phyloP scores from a whole-genome alignment of 2,888 invertebrate genomes.

The Nemotelus pantherinus region DNA sequence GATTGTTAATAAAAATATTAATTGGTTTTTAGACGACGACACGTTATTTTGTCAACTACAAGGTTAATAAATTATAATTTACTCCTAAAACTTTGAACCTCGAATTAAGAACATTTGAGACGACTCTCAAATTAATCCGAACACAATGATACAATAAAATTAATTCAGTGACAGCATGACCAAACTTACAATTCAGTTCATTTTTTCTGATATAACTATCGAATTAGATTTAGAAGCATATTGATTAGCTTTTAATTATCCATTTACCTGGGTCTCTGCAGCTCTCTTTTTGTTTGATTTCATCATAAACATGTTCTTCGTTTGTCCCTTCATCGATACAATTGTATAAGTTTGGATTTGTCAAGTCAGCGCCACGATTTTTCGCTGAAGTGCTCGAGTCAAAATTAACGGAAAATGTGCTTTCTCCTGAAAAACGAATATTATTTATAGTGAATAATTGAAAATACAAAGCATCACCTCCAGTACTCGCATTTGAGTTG shows the following conservation, averaged over 20 bases:
- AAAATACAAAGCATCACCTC: constrained; percentile 59
- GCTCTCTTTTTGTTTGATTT: constrained; percentile 85
- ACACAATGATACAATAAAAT: no score
- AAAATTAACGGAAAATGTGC: constrained; percentile 68
- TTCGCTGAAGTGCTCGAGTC: constrained; percentile 72
- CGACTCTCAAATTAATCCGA: no score
- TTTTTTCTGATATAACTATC: no score
- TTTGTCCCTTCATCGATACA: constrained; percentile 80
- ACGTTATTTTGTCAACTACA: no score
- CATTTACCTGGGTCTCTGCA: constrained; percentile 70
- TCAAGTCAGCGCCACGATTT: constrained; percentile 85
- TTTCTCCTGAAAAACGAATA: constrained; percentile 61
- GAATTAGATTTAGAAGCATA: constrained; percentile 52
- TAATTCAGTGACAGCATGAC: no score
- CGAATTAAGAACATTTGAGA: no score
- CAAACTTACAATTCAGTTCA: no score
- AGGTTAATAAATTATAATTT: no score
- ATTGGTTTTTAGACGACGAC: no score
- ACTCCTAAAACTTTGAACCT: no score
- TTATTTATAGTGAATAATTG: constrained; percentile 25
- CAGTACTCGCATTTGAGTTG: constrained; percentile 66
- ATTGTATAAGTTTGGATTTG: constrained; percentile 85
- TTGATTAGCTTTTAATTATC: constrained; percentile 57
- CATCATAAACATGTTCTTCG: constrained; percentile 87
- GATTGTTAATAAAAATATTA: no score